These are phyloP conservation scores for Heliconius cydno DNA, from an alignment of 2,888 invertebrate genomes.

Conservation along the genomic window DNA sequence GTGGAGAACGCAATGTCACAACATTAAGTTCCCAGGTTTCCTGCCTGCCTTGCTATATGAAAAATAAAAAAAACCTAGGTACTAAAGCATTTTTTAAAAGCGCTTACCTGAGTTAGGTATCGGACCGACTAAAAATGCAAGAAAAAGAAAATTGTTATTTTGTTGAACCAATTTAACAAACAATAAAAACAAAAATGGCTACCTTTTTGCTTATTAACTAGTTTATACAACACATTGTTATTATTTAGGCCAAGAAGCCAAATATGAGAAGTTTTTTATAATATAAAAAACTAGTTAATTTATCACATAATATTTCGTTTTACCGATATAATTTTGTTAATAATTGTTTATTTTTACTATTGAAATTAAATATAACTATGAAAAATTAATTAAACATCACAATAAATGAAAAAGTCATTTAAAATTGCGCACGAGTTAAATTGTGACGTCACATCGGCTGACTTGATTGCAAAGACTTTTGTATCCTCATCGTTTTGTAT, in stretches of 20 bases:
- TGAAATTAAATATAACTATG: background rate
- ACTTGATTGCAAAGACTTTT: too few relatives aligned
- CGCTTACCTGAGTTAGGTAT: constrained; percentile 15
- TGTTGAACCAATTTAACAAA: constrained; percentile 4
- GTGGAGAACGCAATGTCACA: background rate
- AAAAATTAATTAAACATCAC: too few relatives aligned
- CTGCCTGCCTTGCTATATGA: background rate
- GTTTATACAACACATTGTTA: background rate
- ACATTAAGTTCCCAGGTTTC: background rate
- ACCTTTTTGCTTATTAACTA: background rate
- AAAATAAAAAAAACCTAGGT: background rate
- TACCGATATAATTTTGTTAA: too few relatives aligned
- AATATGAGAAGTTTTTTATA: too few relatives aligned
- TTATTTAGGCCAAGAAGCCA: too few relatives aligned
- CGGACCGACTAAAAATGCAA: constrained; percentile 24
- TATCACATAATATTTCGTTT: too few relatives aligned
- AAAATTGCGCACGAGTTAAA: too few relatives aligned
- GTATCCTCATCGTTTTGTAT: too few relatives aligned
- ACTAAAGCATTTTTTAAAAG: background rate
- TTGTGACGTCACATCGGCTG: too few relatives aligned
- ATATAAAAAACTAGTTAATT: too few relatives aligned
- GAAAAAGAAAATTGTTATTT: background rate
- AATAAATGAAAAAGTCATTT: too few relatives aligned
- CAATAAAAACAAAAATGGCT: background rate
- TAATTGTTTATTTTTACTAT: background rate